Percentiles rank a stretch among this genome's conserved stretches.
Evolutionary conservation across 2,797 vertebrate genomes (phyloP).

Genomic region (Streptopelia turtur): DNA sequence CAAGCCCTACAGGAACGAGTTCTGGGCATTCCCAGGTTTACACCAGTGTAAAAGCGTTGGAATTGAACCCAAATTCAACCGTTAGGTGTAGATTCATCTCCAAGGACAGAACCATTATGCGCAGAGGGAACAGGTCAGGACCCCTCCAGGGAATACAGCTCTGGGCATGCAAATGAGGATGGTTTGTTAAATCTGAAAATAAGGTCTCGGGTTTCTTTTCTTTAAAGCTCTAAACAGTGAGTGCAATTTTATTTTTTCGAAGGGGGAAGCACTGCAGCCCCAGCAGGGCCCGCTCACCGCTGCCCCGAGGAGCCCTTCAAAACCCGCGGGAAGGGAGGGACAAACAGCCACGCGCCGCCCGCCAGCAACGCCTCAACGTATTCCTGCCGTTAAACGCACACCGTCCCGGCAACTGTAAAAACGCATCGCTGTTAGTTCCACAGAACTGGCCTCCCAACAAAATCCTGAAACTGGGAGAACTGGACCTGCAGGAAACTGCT

Average conservation of each 20-base stretch:
- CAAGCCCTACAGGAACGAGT: not conserved
- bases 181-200: not conserved
- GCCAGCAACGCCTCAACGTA: not conserved
- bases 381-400: not conserved
- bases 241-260: not conserved
- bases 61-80: not conserved
- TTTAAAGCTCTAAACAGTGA: not conserved
- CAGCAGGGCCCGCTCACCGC: accelerated
- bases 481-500: not conserved
- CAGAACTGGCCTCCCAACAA: accelerated
- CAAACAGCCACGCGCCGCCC: accelerated
- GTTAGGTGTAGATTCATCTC: not conserved
- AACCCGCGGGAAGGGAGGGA: not conserved
- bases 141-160: not conserved
- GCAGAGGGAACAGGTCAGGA: not conserved
- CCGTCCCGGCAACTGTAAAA: not conserved
- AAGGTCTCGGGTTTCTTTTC: not conserved
- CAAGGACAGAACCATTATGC: not conserved
- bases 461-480: not conserved
- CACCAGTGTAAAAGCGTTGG: accelerated
- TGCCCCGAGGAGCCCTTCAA: not conserved
- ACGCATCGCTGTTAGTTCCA: not conserved
- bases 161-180: conserved; percentile 7
- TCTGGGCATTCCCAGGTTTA: not conserved
- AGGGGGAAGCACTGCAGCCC: not conserved